A percentile compares a stretch with the other conserved stretches of the same genome.
Evolutionary conservation across 2,113 vertebrate genomes (phyloP).

Genomic region (Phoenicopterus ruber): DNA sequence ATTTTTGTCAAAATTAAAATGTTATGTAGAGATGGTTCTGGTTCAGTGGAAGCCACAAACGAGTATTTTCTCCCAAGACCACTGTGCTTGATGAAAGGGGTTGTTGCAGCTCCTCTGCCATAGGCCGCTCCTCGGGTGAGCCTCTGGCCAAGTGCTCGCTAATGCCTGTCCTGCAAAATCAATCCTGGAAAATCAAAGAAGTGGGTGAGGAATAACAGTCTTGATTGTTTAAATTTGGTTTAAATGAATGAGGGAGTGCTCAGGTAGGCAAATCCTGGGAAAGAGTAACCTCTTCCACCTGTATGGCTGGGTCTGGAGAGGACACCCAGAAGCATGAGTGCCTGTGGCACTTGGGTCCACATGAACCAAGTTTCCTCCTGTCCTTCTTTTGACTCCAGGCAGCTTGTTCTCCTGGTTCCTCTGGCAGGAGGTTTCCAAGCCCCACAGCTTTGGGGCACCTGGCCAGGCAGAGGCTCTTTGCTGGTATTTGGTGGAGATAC

Average conservation of each 20-base stretch:
- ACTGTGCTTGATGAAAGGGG: not conserved
- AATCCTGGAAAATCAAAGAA: not conserved
- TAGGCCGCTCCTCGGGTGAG: not conserved
- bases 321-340: not conserved
- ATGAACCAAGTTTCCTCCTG: not conserved
- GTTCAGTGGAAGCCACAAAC: not conserved
- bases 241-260: not conserved
- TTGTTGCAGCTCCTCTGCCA: not conserved
- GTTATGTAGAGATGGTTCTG: not conserved
- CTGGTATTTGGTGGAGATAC: not conserved
- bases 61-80: not conserved
- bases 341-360: not conserved
- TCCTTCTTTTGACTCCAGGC: not conserved
- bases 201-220: not conserved
- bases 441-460: not conserved
- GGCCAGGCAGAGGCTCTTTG: not conserved
- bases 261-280: not conserved
- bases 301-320: not conserved
- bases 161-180: not conserved
- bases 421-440: not conserved
- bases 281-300: not conserved
- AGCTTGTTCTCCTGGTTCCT: not conserved
- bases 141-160: not conserved
- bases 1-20: slow-evolving; percentile 24
- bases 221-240: not conserved